phyloP scores from a whole-genome alignment of 1,140 invertebrate genomes.

The Conus ventricosus region DNA sequence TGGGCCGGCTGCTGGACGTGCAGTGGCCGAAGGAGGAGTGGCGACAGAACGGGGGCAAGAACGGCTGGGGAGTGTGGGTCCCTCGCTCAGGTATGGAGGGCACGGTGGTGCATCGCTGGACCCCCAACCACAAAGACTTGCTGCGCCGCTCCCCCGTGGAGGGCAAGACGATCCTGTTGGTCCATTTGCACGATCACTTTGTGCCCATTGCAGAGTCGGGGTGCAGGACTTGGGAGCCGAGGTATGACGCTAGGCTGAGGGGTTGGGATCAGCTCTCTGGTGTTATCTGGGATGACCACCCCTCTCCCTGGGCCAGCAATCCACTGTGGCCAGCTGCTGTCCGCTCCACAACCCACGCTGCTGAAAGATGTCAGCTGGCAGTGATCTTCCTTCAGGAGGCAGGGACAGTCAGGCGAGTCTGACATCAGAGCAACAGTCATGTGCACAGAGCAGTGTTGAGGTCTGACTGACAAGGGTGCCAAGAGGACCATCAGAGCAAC shows the following conservation, averaged over 20 bases:
- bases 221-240: conserved; percentile 86
- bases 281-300: too few relatives aligned
- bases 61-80: conserved; percentile 91
- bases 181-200: neutral
- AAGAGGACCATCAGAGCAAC: too few relatives aligned
- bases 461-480: too few relatives aligned
- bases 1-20: conserved; percentile 91
- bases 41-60: conserved; percentile 87
- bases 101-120: conserved; percentile 92
- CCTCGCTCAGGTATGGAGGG: conserved; percentile 94
- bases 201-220: conserved; percentile 73
- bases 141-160: conserved; percentile 87
- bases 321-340: too few relatives aligned
- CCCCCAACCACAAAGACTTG: conserved; percentile 90
- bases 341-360: neutral
- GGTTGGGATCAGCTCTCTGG: neutral
- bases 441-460: too few relatives aligned
- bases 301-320: too few relatives aligned
- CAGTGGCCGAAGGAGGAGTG: conserved; percentile 93
- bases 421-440: too few relatives aligned
- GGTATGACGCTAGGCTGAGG: conserved; percentile 71
- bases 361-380: neutral
- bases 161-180: neutral
- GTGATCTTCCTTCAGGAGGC: too few relatives aligned
- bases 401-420: too few relatives aligned